A percentile compares a stretch with the other conserved stretches of the same genome.
phyloP scores from a whole-genome alignment of 2,113 vertebrate genomes.

The Cichladusa arquata region DNA sequence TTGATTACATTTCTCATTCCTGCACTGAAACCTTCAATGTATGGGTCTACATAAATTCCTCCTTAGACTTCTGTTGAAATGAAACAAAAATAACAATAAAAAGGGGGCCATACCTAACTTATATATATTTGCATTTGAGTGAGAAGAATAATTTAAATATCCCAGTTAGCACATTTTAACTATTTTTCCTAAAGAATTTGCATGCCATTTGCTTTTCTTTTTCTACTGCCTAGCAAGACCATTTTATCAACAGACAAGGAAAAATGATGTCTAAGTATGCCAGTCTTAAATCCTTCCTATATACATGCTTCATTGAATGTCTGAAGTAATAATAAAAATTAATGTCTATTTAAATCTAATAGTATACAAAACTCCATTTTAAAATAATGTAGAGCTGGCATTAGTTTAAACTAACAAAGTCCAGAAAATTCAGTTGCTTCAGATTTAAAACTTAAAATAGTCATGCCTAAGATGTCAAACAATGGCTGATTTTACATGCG shows the following conservation, averaged over 20 bases:
- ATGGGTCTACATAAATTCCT: neutral
- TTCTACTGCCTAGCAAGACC: neutral
- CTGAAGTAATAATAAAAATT: constrained; percentile 1
- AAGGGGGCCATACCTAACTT: neutral
- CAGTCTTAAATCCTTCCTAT: neutral
- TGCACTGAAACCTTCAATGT: neutral
- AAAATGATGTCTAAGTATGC: constrained; percentile 9
- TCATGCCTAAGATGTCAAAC: neutral
- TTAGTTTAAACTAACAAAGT: constrained; percentile 25
- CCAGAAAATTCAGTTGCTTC: constrained; percentile 16
- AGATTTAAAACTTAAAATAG: neutral
- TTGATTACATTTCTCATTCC: neutral
- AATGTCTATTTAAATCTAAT: neutral
- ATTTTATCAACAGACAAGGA: constrained; percentile 16
- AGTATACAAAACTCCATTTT: neutral
- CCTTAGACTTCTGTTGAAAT: neutral
- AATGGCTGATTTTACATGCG: constrained; percentile 9
- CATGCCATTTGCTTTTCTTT: neutral
- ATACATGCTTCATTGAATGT: neutral
- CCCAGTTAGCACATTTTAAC: neutral
- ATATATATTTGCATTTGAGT: neutral
- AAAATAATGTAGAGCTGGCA: neutral
- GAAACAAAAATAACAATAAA: neutral
- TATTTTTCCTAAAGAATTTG: neutral
- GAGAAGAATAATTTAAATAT: neutral